Conservation (phyloP, 2,797 vertebrate genomes). For the Notoglanidium macrostoma region DNA sequence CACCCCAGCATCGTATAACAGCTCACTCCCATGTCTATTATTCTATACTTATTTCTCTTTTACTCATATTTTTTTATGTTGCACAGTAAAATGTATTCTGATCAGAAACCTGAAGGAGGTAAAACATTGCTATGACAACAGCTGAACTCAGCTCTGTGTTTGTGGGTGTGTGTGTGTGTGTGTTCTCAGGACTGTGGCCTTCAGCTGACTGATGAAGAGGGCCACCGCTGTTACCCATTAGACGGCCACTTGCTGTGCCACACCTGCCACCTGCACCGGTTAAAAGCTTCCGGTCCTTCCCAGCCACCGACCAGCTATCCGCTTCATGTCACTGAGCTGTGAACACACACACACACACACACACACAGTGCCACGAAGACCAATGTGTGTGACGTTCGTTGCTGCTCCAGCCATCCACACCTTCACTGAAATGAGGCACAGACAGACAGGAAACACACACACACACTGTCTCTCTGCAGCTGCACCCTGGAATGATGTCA, state of each 20-base stretch:
- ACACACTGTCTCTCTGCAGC: conserved; percentile 10
- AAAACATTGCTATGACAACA: conserved; percentile 12
- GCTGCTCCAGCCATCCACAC: conserved; percentile 18
- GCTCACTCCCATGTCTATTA: not conserved
- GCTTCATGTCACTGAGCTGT: conserved; percentile 94
- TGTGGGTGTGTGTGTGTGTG: conserved; percentile 20
- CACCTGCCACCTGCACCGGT: conserved; percentile 89
- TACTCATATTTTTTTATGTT: not conserved
- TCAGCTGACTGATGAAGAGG: conserved; percentile 95
- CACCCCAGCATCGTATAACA: not conserved
- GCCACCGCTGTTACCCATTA: conserved; percentile 93
- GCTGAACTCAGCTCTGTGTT: not conserved
- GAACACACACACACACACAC: conserved; percentile 22
- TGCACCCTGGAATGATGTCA: conserved; percentile 28
- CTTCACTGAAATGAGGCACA: conserved; percentile 8
- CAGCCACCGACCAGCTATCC: conserved; percentile 83
- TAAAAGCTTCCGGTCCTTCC: conserved; percentile 76
- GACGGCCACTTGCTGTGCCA: conserved; percentile 94
- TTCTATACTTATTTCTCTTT: not conserved
- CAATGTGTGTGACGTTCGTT: not conserved
- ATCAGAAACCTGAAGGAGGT: not conserved
- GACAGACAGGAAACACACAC: not conserved
- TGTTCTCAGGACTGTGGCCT: conserved; percentile 87
- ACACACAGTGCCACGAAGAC: not conserved
- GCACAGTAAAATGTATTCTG: not conserved